These are phyloP conservation scores for Scaptomyza pallida DNA, from an alignment of 1,140 invertebrate species.

Conservation along the genomic window DNA sequence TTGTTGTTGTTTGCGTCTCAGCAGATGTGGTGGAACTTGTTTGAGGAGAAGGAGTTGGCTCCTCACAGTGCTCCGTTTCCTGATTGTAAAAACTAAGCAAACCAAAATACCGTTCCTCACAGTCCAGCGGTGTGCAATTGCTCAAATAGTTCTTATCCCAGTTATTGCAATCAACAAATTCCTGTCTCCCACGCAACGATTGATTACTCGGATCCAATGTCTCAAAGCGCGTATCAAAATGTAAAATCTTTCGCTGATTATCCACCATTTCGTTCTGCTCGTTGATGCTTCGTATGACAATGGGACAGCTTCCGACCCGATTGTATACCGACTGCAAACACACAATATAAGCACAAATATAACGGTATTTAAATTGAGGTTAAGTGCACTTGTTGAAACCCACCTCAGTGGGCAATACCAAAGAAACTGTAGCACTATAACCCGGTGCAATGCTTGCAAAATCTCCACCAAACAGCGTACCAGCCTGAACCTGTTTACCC, in stretches of 20 bases:
- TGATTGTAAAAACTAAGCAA: conserved; percentile 68
- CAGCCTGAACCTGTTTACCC: conserved; percentile 41
- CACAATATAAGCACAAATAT: background rate
- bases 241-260: conserved; percentile 30
- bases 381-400: conserved; percentile 3
- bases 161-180: conserved; percentile 63
- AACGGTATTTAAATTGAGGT: background rate
- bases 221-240: conserved; percentile 73
- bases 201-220: conserved; percentile 58
- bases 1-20: too few relatives aligned
- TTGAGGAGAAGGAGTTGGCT: conserved; percentile 41
- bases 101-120: conserved; percentile 78
- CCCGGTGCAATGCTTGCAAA: conserved; percentile 65
- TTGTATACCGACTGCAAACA: conserved; percentile 66
- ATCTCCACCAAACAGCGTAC: conserved; percentile 62
- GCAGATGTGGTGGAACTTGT: background rate
- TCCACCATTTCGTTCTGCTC: conserved; percentile 26
- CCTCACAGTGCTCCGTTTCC: conserved; percentile 60
- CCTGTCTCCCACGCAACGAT: conserved; percentile 44
- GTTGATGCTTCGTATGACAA: conserved; percentile 50
- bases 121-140: conserved; percentile 71
- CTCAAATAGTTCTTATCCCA: conserved; percentile 73
- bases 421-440: conserved; percentile 56
- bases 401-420: conserved; percentile 78
- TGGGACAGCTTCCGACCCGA: conserved; percentile 73